phyloP scores from a whole-genome alignment of 2,113 vertebrate species.

The Clinocottus analis region DNA sequence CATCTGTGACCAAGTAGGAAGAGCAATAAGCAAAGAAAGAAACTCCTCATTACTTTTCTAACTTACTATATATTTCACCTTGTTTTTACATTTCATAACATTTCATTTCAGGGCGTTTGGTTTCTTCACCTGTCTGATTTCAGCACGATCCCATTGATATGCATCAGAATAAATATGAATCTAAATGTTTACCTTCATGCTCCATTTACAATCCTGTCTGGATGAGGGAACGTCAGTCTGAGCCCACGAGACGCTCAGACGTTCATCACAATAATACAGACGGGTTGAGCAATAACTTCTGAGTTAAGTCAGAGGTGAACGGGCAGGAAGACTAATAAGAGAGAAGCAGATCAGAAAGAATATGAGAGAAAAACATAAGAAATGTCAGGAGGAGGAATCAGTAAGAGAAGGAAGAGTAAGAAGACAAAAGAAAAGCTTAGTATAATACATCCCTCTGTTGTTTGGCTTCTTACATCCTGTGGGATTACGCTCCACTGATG shows the following conservation, averaged over 20 bases:
- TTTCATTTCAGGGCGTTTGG: not conserved
- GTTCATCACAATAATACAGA: conserved; percentile 46
- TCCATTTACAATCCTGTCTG: conserved; percentile 50
- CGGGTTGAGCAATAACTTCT: conserved; percentile 61
- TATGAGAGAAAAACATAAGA: not conserved
- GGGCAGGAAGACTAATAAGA: conserved; percentile 15
- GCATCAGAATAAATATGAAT: not conserved
- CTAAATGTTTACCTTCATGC: conserved; percentile 25
- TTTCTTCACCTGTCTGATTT: not conserved
- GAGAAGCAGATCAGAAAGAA: conserved; percentile 11
- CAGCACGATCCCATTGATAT: not conserved
- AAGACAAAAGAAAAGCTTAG: conserved; percentile 4
- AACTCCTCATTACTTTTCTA: not conserved
- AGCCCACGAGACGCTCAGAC: conserved; percentile 11
- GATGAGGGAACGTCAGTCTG: conserved; percentile 39
- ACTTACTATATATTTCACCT: not conserved
- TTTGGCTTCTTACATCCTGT: conserved; percentile 10
- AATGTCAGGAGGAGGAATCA: not conserved
- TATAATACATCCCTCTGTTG: conserved; percentile 9
- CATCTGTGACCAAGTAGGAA: not conserved
- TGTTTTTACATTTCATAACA: not conserved
- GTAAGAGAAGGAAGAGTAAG: not conserved
- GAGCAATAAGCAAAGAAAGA: not conserved
- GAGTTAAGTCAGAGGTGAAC: conserved; percentile 63
- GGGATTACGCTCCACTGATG: conserved; percentile 32